Percentiles rank a stretch among this genome's conserved stretches.
Evolutionary conservation across 2,888 invertebrate species (phyloP).

Genomic region (Temnothorax rugatulus): DNA sequence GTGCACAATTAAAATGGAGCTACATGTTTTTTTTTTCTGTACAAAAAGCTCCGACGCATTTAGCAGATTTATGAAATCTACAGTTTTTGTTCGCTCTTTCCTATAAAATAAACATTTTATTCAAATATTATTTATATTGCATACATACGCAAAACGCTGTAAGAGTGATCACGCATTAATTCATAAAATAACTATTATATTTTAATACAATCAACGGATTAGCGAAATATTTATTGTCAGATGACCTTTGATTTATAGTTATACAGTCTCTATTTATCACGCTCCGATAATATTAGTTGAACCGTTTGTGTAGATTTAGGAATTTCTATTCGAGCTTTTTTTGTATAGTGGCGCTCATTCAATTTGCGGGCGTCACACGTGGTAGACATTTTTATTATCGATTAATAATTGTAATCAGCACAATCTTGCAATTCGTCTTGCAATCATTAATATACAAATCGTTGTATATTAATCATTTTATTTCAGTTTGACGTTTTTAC

Average conservation of each 20-base stretch:
- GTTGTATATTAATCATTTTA: background rate
- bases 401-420: background rate
- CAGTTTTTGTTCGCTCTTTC: background rate
- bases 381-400: background rate
- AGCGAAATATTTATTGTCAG: constrained; percentile 4
- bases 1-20: background rate
- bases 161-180: background rate
- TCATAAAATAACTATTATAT: background rate
- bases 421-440: background rate
- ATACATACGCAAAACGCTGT: background rate
- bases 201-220: constrained; percentile 12
- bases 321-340: constrained; percentile 6
- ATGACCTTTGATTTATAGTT: background rate
- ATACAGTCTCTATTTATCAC: background rate
- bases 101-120: background rate
- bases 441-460: no score
- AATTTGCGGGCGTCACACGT: background rate
- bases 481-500: background rate
- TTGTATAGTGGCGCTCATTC: background rate
- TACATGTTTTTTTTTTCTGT: constrained; percentile 10
- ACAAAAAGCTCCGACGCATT: background rate
- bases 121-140: background rate
- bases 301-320: background rate
- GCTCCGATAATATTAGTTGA: background rate
- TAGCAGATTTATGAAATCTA: constrained; percentile 5